A percentile compares a stretch with the other conserved stretches of the same genome.
Evolutionary conservation across 2,113 vertebrate species (phyloP).

Genomic region (Atherinomorus stipes): DNA sequence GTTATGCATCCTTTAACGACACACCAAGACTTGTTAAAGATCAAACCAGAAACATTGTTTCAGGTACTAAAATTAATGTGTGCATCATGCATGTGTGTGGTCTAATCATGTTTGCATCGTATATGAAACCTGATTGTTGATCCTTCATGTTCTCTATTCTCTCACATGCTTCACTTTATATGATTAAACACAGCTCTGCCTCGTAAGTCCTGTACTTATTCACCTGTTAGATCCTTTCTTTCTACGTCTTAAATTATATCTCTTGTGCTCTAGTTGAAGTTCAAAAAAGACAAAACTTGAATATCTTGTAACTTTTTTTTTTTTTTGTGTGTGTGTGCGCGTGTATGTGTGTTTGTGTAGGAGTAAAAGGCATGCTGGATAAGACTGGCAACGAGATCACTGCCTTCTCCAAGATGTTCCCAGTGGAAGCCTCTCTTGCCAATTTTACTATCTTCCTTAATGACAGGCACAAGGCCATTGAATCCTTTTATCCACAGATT

Average conservation of each 20-base stretch:
- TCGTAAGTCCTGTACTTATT: slow-evolving; percentile 72
- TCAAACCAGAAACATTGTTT: slow-evolving; percentile 85
- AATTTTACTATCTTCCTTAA: slow-evolving; percentile 84
- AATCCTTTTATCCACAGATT: slow-evolving; percentile 83
- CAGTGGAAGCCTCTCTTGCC: slow-evolving; percentile 84
- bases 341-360: slow-evolving; percentile 74
- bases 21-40: slow-evolving; percentile 88
- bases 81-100: background rate
- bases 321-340: too few species aligned
- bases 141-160: slow-evolving; percentile 26
- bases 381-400: slow-evolving; percentile 84
- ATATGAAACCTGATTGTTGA: background rate
- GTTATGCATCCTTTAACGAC: slow-evolving; percentile 89
- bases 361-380: slow-evolving; percentile 88
- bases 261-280: background rate
- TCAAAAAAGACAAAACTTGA: background rate
- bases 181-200: slow-evolving; percentile 75
- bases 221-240: background rate
- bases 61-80: slow-evolving; percentile 80
- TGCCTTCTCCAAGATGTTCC: slow-evolving; percentile 80
- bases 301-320: background rate
- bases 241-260: background rate
- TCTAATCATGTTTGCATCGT: background rate
- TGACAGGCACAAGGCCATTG: slow-evolving; percentile 81
- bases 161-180: slow-evolving; percentile 21